These are phyloP conservation scores for Garra rufa DNA, from an alignment of 2,113 vertebrate genomes.

Conservation along the genomic window DNA sequence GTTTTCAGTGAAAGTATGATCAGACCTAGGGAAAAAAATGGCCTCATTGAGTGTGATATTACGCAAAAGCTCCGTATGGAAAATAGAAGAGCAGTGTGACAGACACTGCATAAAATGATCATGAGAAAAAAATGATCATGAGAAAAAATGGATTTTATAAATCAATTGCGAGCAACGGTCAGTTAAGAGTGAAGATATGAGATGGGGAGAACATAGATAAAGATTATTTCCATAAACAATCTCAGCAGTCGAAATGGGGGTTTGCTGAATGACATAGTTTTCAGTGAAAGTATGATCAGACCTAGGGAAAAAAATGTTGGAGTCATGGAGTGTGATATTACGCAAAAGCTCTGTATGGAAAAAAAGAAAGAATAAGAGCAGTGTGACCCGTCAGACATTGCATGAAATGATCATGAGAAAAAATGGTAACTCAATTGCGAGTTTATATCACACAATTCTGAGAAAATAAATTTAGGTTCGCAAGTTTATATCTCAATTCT, in stretches of 20 bases:
- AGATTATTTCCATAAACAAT: conserved; percentile 23
- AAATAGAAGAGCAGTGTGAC: background rate
- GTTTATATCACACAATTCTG: too few species aligned
- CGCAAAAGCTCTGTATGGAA: background rate
- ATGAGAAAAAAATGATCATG: too few species aligned
- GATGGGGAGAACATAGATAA: conserved; percentile 5
- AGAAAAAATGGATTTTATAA: too few species aligned
- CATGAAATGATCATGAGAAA: too few species aligned
- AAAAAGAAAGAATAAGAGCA: background rate
- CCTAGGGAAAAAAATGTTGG: background rate
- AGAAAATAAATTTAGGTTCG: too few species aligned
- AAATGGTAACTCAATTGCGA: too few species aligned
- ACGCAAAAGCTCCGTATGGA: background rate
- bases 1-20: background rate
- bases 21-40: background rate
- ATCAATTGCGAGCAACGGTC: too few species aligned
- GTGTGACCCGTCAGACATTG: background rate
- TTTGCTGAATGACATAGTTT: background rate
- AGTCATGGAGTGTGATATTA: background rate
- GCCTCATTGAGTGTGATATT: background rate
- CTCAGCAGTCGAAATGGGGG: background rate
- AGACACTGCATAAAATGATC: background rate
- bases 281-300: background rate
- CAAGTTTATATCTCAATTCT: too few species aligned
- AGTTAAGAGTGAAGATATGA: conserved; percentile 38